Percentiles rank a stretch among this genome's conserved stretches.
Conservation (phyloP, 2,113 vertebrate genomes). For the Psettodes erumei region DNA sequence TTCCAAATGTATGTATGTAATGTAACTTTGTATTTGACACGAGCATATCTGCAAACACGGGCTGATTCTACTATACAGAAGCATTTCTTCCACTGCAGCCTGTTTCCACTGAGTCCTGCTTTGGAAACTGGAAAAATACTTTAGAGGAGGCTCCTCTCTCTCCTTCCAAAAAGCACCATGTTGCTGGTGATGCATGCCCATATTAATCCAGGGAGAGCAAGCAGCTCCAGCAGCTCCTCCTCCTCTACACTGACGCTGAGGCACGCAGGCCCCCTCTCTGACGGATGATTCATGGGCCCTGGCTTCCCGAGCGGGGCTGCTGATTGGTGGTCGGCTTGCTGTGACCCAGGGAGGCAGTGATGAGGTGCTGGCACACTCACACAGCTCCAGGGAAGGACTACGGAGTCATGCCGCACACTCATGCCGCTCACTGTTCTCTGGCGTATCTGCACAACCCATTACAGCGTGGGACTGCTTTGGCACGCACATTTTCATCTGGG, state of each 20-base stretch:
- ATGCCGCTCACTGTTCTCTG: slow-evolving; percentile 47
- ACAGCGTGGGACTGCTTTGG: slow-evolving; percentile 34
- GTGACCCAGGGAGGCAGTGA: slow-evolving; percentile 67
- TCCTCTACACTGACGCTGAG: slow-evolving; percentile 60
- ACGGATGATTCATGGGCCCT: slow-evolving; percentile 73
- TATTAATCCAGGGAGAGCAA: slow-evolving; percentile 67
- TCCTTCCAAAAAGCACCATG: slow-evolving; percentile 1
- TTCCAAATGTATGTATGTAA: not conserved
- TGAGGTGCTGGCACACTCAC: slow-evolving; percentile 72
- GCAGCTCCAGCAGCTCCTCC: slow-evolving; percentile 52
- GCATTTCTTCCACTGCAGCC: not conserved
- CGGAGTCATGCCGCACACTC: slow-evolving; percentile 67
- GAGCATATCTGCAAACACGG: not conserved
- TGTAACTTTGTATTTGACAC: not conserved
- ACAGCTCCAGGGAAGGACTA: slow-evolving; percentile 77
- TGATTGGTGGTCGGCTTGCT: slow-evolving; percentile 68
- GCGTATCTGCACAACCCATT: slow-evolving; percentile 52
- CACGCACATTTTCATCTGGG: slow-evolving; percentile 33
- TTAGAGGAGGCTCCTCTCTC: slow-evolving; percentile 26
- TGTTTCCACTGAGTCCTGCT: slow-evolving; percentile 21
- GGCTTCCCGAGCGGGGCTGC: slow-evolving; percentile 61
- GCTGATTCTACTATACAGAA: not conserved
- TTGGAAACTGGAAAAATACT: slow-evolving; percentile 16
- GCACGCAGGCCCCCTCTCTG: slow-evolving; percentile 49
- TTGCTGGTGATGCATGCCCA: slow-evolving; percentile 52